Percentiles rank a stretch among this genome's conserved stretches.
Evolutionary conservation across 64 coral and sea anemone genomes (phyloP).

Genomic region (Hydrozoanthus tunicans): DNA sequence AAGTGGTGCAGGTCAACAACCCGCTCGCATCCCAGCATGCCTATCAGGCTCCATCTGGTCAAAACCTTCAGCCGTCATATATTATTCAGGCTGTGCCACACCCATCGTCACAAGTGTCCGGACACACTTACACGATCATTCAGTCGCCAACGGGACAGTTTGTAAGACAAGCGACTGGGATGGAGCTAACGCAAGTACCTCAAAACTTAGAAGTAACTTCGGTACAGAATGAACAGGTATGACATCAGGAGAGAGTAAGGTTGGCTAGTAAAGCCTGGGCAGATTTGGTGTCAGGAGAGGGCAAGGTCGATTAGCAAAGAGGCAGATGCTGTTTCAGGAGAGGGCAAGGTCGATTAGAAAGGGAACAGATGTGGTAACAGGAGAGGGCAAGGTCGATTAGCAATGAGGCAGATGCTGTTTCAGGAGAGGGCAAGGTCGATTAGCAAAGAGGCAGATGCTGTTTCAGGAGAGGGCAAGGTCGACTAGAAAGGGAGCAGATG

Average conservation of each 20-base stretch:
- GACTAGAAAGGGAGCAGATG: too few species aligned
- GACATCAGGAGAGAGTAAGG: background rate
- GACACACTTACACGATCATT: constrained; percentile 89
- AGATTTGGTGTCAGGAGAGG: too few species aligned
- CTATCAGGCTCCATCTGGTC: constrained; percentile 34
- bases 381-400: too few species aligned
- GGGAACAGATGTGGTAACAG: too few species aligned
- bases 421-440: too few species aligned
- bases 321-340: too few species aligned
- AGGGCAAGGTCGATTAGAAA: too few species aligned
- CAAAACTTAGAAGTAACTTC: constrained; percentile 31
- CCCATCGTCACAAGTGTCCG: constrained; percentile 52
- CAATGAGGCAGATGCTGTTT: too few species aligned
- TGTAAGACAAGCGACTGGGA: constrained; percentile 61
- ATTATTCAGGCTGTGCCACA: constrained; percentile 75
- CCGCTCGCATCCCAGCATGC: constrained; percentile 60
- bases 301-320: too few species aligned
- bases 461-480: too few species aligned
- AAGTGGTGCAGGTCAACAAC: constrained; percentile 78
- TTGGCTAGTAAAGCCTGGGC: background rate
- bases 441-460: too few species aligned
- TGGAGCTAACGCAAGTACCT: constrained; percentile 39
- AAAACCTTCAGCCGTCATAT: constrained; percentile 72
- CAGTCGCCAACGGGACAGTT: constrained; percentile 72
- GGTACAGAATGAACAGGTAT: constrained; percentile 60